Evolutionary conservation across 2,113 vertebrate genomes (phyloP), one percentile per base, ranked within the genome.

Genomic region (Mirounga angustirostris): DNA sequence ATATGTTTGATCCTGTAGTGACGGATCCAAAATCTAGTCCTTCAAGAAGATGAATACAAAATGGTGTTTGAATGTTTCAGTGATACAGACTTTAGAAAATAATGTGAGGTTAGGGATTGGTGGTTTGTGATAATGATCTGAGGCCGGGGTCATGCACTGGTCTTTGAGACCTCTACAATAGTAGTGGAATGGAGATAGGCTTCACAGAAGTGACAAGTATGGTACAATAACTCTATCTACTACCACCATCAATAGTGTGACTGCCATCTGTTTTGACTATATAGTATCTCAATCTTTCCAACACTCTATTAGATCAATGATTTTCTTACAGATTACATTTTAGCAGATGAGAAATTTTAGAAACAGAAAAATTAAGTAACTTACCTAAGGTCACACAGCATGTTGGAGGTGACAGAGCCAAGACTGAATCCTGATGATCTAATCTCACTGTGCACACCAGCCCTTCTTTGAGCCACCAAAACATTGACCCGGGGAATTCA

Each of bases 261-360:
- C 46, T 88, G 52, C 4, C 52, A 24, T 88, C 50, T 71, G 22
- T 19, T 92, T 94, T 76, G 36, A 18, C 63, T 36, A 46, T 43
- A 63, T 5, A 56, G 4, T 43, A 69, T 40, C 36, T 80, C 65
- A 46, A 21, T 36, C 56, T 90, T 40, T 16, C n/a, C 22, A 74
- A 24, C 21, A 18, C 5, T 89, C 12, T 71, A 15, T 50, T 30
- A 74, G 2, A 36, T 84, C 33, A 50, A 7, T 54, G 2, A 69
- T 58, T 36, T 74, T 91, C 63, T 54, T 54, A 82, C 2, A 81
- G 19, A 18, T 92, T 63, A 73, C 7, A 92, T 63, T 95, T 95
- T 94, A 85, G 5, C 26, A 89, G n/a, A 71, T 28, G 36, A 73
- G 13, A 97, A 71, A 73, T 81, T 90, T 81, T 74, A 95, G 79